Evolutionary conservation across 1,140 invertebrate species (phyloP), one percentile per base, ranked within the genome.

Genomic region (Eufriesea mexicana): DNA sequence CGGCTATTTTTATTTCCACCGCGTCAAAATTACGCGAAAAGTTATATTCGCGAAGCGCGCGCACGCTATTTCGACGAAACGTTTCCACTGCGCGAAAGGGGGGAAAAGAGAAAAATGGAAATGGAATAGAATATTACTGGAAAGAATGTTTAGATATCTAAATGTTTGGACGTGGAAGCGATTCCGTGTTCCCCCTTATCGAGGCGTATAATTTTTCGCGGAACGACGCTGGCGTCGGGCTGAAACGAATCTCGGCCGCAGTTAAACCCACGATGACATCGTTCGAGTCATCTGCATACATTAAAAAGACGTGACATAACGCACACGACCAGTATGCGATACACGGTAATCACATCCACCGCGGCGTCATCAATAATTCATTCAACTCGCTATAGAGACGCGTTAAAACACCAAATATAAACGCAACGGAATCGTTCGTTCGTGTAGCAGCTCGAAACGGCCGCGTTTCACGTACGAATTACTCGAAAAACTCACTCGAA

Each of bases 311-410:
- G 57, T 90, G 86, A 90, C 84, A 85, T 85, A 89, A 89, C 82
- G 54, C 66, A 83, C 62, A 66, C 61, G 59, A 20, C 18, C n/a
- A 55, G 66, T 76, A 70, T 86, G 80, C 78, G 73, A 72, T 64
- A 79, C 72, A 82, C 59, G 66, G 51, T 84, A 87, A 87, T 89
- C 79, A 62, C 80, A 76, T 73, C n/a, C 72, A 73, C 67, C 79
- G 55, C 67, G 61, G 55, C n/a, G 79, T 84, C 86, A 90, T 90
- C 86, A 80, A 90, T 90, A 88, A 88, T 89, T 90, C 89, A 90
- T 88, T 88, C 79, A 80, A 66, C 71, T 68, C 51, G 42, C 62
- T 47, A 74, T 67, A 59, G 57, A 80, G 72, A 54, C 79, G 70
- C 70, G 55, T 86, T 72, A 62, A 68, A 86, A 78, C 42, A 28